Base-by-base conservation (phyloP, 2,113 vertebrate genomes). In the Rhinolophus ferrumequinum region DNA sequence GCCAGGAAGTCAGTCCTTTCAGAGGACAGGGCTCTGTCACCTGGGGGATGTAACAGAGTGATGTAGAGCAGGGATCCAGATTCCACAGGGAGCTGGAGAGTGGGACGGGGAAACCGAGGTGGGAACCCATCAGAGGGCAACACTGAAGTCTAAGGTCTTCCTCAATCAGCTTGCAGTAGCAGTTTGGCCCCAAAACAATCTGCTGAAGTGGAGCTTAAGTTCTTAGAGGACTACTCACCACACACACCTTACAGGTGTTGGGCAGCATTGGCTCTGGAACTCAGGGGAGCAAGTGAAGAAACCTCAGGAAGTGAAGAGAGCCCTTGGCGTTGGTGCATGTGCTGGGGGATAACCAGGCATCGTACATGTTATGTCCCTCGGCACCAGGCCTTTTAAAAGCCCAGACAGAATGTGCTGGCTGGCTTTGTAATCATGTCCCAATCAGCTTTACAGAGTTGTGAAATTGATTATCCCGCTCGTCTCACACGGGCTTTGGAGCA, bases 401-500 rank as follows among this genome's bases (percentile, higher is more conserved):
- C 88, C 64, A 47, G 90, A 85, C 13, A 90, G 86, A 97, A 91
- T 60, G 95, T 54, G 85, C 35, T 38, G 90, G 56, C 91, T 97
- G 88, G 64, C 97, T 97, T 96, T 86, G 92, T 82, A 98, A 97
- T 98, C 97, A 81, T n/a, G 28, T 97, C 98, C 97, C 98, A 97
- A 87, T 98, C 98, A 97, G 96, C 95, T 97, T 86, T 98, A 82
- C 33, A 95, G 95, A 98, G 35, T 90, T 95, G 58, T 97, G 96
- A 96, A 97, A 98, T 96, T 97, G 97, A 97, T 98, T 98, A 97
- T 97, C 35, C 92, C 82, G 83, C 83, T 82, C 82, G 73, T 0
- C 0, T 97, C 93, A 72, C 2, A 0, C 9, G 18, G 81, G 3
- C 88, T 95, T 93, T 0, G 35, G 94, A 98, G 94, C 91, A 81